Base-by-base conservation (phyloP, 1,140 invertebrate species). In the Pissodes strobi region DNA sequence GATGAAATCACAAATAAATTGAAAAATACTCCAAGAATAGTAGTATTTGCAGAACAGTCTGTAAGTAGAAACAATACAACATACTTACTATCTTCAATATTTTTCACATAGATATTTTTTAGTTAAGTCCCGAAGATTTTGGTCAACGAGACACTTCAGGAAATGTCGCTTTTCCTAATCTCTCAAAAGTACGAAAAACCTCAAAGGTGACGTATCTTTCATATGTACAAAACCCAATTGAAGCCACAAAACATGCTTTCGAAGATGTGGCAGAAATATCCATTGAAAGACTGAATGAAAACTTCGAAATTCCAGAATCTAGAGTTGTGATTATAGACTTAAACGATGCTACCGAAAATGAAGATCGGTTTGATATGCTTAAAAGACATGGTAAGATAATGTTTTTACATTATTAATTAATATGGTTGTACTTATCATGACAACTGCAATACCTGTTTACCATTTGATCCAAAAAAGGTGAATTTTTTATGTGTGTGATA, bases 371-470 rank as follows among this genome's bases (percentile, higher is more conserved):
- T 39, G 67, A 75, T 49, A 75, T 78, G 72, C 69, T 82, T 30
- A 74, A 78, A 70, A 69, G 79, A 55, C 82, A 83, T 73, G 81
- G 81, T 82, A 72, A 69, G 68, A 49, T 51, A 60, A 15, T 52
- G 17, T 27, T 27, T 34, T 51, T 53, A 39, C 3, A 39, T 39
- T 39, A 39, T 39, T 39, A 6, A 6, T 34, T 34, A 34, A 6
- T 34, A 34, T 45, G 13, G 8, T 45, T 45, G n/a, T n/a, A n/a
- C n/a, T n/a, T n/a, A n/a, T n/a, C n/a, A n/a, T n/a, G n/a, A n/a
- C n/a, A n/a, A n/a, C n/a, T n/a, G n/a, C n/a, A n/a, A n/a, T n/a
- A n/a, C n/a, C n/a, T n/a, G n/a, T n/a, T n/a, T n/a, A n/a, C n/a
- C n/a, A n/a, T n/a, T n/a, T n/a, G n/a, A n/a, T n/a, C n/a, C n/a